A percentile compares a stretch with the other conserved stretches of the same genome.
phyloP scores from a whole-genome alignment of 2,113 vertebrate genomes.

The Guaruba guarouba region DNA sequence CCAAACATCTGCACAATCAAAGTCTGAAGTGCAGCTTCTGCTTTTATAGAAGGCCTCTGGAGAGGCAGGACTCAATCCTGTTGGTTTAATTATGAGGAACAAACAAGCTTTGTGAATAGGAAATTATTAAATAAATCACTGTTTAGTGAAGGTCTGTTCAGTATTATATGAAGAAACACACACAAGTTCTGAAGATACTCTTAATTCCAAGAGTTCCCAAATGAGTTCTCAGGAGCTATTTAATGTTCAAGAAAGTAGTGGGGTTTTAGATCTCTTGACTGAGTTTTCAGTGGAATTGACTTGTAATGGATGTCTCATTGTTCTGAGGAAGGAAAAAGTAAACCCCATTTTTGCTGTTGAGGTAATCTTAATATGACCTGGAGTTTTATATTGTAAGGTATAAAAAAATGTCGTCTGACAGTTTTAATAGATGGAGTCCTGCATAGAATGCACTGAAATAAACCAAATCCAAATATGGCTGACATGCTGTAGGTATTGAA shows the following conservation, averaged over 20 bases:
- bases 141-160: neutral
- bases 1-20: neutral
- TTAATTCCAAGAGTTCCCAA: neutral
- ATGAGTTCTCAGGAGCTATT: neutral
- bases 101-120: neutral
- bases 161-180: neutral
- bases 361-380: neutral
- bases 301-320: neutral
- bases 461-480: neutral
- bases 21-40: neutral
- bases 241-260: neutral
- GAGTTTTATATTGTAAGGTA: neutral
- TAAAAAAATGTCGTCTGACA: neutral
- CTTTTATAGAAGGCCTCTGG: conserved; percentile 13
- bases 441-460: neutral
- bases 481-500: neutral
- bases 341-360: neutral
- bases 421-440: neutral
- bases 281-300: neutral
- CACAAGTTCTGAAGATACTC: neutral
- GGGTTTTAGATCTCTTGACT: neutral
- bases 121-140: neutral
- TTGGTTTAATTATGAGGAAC: neutral
- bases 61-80: neutral
- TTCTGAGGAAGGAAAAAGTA: neutral